Evolutionary conservation across 2,797 vertebrate genomes (phyloP).

Genomic region (Sebastes taczanowskii): DNA sequence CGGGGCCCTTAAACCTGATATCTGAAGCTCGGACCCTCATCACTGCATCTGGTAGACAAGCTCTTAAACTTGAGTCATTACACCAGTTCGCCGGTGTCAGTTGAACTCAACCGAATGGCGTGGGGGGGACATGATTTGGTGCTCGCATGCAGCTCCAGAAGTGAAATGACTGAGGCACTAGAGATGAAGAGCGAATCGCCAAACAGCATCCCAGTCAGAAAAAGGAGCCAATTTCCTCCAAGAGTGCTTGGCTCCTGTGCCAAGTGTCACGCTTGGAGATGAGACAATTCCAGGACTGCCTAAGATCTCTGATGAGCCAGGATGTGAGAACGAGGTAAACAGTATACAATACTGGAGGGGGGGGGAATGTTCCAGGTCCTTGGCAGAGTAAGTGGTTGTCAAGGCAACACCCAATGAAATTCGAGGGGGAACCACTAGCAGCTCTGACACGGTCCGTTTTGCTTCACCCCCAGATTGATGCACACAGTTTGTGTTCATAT

Average conservation of each 20-base stretch:
- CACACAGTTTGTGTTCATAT: neutral
- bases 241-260: conserved; percentile 47
- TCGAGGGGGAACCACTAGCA: neutral
- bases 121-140: conserved; percentile 26
- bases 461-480: conserved; percentile 2
- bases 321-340: conserved; percentile 30
- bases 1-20: conserved; percentile 14
- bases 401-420: conserved; percentile 42
- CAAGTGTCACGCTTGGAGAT: conserved; percentile 44
- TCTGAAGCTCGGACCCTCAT: conserved; percentile 36
- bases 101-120: conserved; percentile 33
- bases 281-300: conserved; percentile 40
- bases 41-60: conserved; percentile 29
- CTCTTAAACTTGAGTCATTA: conserved; percentile 59
- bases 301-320: conserved; percentile 49
- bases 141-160: conserved; percentile 15
- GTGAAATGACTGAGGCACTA: conserved; percentile 49
- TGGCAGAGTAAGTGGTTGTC: conserved; percentile 47
- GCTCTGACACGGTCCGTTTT: conserved; percentile 1
- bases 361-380: conserved; percentile 19
- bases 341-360: conserved; percentile 28
- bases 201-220: conserved; percentile 41
- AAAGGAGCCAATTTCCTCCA: conserved; percentile 57
- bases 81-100: conserved; percentile 27
- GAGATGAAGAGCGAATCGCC: conserved; percentile 54